Evolutionary conservation across 2,113 vertebrate species (phyloP).

Genomic region (Aythya baeri): DNA sequence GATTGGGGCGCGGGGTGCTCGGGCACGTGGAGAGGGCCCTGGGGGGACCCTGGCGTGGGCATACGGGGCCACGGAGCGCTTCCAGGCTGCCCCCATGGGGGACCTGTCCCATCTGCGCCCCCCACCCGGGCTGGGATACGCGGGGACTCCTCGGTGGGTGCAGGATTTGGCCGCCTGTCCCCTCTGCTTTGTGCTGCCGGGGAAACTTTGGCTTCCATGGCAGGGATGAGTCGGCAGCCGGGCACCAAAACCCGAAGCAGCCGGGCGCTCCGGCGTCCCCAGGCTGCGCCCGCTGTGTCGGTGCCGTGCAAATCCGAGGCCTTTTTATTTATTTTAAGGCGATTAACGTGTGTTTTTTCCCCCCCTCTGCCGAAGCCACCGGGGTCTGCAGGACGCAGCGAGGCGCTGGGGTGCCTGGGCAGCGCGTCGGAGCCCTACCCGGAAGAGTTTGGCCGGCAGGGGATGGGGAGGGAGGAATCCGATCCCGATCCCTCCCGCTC

Average conservation of each 20-base stretch:
- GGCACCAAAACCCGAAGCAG: neutral
- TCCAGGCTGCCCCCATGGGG: neutral
- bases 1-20: neutral
- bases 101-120: too few species aligned
- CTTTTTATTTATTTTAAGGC: neutral
- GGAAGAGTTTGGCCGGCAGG: slow-evolving; percentile 53
- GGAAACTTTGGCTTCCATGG: slow-evolving; percentile 47
- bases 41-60: accelerated
- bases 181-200: slow-evolving; percentile 14
- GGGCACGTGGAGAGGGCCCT: neutral
- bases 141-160: neutral
- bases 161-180: neutral
- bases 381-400: neutral
- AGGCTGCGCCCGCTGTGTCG: neutral
- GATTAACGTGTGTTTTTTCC: accelerated
- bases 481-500: slow-evolving; percentile 62
- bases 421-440: slow-evolving; percentile 48
- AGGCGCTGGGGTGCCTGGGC: neutral
- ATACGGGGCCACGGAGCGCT: neutral
- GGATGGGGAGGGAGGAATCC: slow-evolving; percentile 54
- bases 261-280: neutral
- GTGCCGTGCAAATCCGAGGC: neutral
- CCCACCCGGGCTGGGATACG: accelerated
- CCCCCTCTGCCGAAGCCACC: neutral
- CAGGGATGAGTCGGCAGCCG: slow-evolving; percentile 59